Conservation (phyloP, 2,888 invertebrate genomes). For the Pseudoips prasinana region DNA sequence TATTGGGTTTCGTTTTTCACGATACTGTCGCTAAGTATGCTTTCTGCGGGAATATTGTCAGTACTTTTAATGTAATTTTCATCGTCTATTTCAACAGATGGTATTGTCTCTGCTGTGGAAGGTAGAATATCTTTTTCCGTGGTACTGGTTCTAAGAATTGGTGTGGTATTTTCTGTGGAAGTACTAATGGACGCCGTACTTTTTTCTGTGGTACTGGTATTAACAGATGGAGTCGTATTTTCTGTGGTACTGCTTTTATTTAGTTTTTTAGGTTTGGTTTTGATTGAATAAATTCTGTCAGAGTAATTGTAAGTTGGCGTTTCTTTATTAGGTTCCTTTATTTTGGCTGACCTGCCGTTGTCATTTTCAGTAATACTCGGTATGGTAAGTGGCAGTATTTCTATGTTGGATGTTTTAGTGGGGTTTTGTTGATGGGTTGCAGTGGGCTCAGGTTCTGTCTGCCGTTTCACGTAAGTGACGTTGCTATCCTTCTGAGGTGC, state of each 20-base stretch:
- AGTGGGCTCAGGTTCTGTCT: conserved; percentile 32
- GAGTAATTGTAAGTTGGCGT: conserved; percentile 18
- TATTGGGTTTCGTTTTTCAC: conserved; percentile 24
- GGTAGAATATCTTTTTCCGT: conserved; percentile 10
- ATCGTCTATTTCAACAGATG: conserved; percentile 1
- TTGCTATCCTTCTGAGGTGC: conserved; percentile 57
- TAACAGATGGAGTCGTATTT: conserved; percentile 1
- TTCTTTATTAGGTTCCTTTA: conserved; percentile 1
- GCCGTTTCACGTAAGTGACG: conserved; percentile 57
- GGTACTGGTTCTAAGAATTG: background rate
- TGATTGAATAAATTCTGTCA: conserved; percentile 22
- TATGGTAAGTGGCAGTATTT: conserved; percentile 48
- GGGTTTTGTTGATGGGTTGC: background rate
- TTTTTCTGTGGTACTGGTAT: background rate
- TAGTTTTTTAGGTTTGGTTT: conserved; percentile 13
- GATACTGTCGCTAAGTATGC: conserved; percentile 11
- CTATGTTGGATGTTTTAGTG: conserved; percentile 40
- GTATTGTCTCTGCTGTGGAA: background rate
- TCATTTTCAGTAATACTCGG: conserved; percentile 25
- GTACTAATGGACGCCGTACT: conserved; percentile 1
- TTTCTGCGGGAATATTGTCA: conserved; percentile 23
- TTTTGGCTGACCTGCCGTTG: background rate
- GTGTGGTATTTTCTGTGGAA: conserved; percentile 8
- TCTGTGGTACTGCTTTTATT: conserved; percentile 9
- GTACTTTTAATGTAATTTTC: background rate